Evolutionary conservation across 2,888 invertebrate species (phyloP).

Genomic region (Adelognathus sp.): DNA sequence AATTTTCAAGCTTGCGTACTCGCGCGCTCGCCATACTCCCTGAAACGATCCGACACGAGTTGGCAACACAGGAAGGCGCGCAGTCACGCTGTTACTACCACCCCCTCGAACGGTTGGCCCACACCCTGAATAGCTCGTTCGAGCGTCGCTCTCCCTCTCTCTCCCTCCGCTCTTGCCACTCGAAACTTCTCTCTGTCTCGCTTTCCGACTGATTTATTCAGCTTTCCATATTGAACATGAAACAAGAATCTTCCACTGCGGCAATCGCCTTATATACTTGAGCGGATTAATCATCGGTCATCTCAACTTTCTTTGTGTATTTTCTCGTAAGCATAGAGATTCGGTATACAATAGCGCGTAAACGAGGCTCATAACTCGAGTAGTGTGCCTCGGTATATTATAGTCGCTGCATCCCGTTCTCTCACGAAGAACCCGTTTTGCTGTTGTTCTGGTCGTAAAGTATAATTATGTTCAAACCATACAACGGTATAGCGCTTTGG

Average conservation of each 20-base stretch:
- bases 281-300: not conserved
- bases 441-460: not conserved
- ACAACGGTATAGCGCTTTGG: not conserved
- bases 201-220: not conserved
- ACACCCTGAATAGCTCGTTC: not conserved
- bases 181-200: not conserved
- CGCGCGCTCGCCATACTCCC: conserved; percentile 43
- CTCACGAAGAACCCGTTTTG: not conserved
- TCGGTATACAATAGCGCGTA: not conserved
- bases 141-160: too few relatives aligned
- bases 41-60: conserved; percentile 55
- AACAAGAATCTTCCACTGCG: not conserved
- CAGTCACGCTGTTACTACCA: not conserved
- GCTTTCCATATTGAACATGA: not conserved
- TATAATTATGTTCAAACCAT: not conserved
- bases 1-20: conserved; percentile 51
- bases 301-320: not conserved
- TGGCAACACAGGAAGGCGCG: conserved; percentile 57
- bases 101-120: conserved; percentile 19
- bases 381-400: not conserved
- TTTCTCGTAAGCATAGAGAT: not conserved
- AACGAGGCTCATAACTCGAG: not conserved
- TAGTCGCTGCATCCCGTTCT: not conserved
- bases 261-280: not conserved
- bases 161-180: too few relatives aligned